Percentiles rank a stretch among this genome's conserved stretches.
Conservation (phyloP, 2,113 vertebrate genomes). For the Catharus fuscescens region DNA sequence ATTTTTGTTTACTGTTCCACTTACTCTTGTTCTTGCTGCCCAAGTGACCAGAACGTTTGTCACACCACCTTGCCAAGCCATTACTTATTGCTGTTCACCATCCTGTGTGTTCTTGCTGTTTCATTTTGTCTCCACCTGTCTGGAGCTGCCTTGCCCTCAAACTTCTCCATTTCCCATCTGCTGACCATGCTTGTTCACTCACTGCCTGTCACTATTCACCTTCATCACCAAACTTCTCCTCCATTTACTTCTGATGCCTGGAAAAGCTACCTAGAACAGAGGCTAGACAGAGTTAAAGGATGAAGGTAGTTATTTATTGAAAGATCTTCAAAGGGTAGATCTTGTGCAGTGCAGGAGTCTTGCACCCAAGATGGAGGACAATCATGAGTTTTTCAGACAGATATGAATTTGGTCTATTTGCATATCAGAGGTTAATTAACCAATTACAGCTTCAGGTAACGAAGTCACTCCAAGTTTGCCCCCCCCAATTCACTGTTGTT, state of each 20-base stretch:
- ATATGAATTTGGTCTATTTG: neutral
- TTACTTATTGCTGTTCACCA: neutral
- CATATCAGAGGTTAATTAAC: neutral
- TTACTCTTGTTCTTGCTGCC: neutral
- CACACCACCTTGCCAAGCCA: neutral
- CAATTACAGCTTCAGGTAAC: neutral
- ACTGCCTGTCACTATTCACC: neutral
- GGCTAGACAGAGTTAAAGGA: neutral
- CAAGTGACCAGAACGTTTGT: neutral
- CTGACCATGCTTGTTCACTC: neutral
- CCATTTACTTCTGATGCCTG: neutral
- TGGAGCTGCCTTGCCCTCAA: neutral
- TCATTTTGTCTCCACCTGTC: neutral
- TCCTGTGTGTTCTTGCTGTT: neutral
- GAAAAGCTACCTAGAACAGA: neutral
- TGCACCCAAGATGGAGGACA: neutral
- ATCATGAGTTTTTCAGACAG: fast-evolving
- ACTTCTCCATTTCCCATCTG: neutral
- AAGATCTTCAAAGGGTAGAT: neutral
- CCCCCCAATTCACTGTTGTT: neutral
- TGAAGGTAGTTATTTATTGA: neutral
- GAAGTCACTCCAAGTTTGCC: neutral
- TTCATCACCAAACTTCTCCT: neutral
- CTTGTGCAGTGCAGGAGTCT: neutral
- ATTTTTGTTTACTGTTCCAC: neutral